Base-by-base conservation (phyloP, 2,888 invertebrate species). In the Trachelus stipa region DNA sequence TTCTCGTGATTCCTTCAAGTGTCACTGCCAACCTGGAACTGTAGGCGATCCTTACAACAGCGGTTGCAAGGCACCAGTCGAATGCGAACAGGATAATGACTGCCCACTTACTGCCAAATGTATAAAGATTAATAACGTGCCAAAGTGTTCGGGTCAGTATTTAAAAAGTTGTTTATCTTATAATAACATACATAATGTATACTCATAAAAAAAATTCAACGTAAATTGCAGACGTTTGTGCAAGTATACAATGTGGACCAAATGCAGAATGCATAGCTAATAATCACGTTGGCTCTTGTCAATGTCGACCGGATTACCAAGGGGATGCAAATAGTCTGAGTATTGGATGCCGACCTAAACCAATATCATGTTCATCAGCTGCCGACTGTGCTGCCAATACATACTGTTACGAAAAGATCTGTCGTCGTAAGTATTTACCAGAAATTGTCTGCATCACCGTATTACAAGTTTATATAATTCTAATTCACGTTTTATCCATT, bases 41-140 rank as follows among this genome's bases (percentile, higher is more conserved):
- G 95, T 98, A 73, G 98, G 98, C 3, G 96, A 98, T 92, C 95
- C 98, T 3, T 96, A 96, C 87, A 95, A 95, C 83, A 96, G 96
- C 88, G 97, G 97, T 35, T 97, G 98, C 86, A 94, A 94, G 79
- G 93, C 95, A 80, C 95, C 97, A n/a, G 95, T 95, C 40, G 97
- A 97, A 92, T 98, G 98, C 90, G 93, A 94, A 82, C 93, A 93
- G 73, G 95, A 97, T 87, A 93, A 94, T 79, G 97, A 97, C 88
- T 98, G 98, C 88, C 97, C 97, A 9, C 90, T 93, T 68, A 94
- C 95, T 80, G 97, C 97, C 30, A 95, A 95, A 87, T 98, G 97
- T 89, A 94, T 95, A 33, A 93, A 94, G 82, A 92, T 94, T 4
- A 95, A 95, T 87, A 96, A 96, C 73, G 92, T 94, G 76, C 95